Evolutionary conservation across 2,888 invertebrate genomes (phyloP), one percentile per base, ranked within the genome.

Genomic region (Cremastinae sp.): DNA sequence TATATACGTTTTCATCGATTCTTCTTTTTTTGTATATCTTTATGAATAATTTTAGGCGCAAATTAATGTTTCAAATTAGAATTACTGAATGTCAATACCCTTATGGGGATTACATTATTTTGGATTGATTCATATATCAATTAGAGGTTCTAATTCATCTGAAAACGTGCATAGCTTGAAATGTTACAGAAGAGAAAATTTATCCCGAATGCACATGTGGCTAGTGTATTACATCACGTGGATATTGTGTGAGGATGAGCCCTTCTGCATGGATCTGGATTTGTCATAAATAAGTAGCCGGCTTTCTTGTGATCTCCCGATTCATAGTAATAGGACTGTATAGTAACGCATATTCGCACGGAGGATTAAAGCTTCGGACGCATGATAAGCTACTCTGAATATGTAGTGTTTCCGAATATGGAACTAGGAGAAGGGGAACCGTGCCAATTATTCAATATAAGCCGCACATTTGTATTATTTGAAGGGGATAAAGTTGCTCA

Each of bases 341-440:
- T n/a, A 49, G 58, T 41, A 70, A 70, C 64, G 53, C 70, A 64
- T 71, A 76, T 76, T 77, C 71, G 74, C 49, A 64, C 74, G 62
- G 68, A 76, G 70, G 70, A 68, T 72, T 69, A 76, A 75, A 76
- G 68, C 75, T 72, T 72, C 49, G 54, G 70, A 65, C 65, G 71
- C 65, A 41, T 56, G 76, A 58, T 61, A 62, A 59, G 38, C 45
- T 54, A 16, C 28, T 51, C 64, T n/a, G 51, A 49, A 51, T 28
- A 51, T 62, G 51, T 34, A 49, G 56, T 16, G 38, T 62, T 62
- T 45, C 16, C 18, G 16, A 36, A 7, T 34, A n/a, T n/a, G n/a
- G n/a, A 10, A 12, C 9, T 18, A 58, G 14, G 36, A 10, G 18
- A 59, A 18, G 28, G 41, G 8, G 22, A 43, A 72, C 28, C 38